phyloP scores from a whole-genome alignment of 2,113 vertebrate genomes.

The Phyllopteryx taeniolatus region DNA sequence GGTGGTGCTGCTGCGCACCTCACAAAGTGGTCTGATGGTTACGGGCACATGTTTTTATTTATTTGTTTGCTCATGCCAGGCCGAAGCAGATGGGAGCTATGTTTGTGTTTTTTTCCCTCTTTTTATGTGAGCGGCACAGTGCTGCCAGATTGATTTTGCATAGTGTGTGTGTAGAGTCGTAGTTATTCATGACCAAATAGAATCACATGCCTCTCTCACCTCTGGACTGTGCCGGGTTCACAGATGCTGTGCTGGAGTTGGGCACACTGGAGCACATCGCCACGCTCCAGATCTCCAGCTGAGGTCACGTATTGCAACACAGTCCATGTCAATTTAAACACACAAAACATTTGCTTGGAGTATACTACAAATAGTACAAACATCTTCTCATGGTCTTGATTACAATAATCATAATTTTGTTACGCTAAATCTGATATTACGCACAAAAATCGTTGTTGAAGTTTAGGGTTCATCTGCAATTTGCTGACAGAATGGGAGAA shows the following conservation, averaged over 20 bases:
- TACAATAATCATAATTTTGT: too few species aligned
- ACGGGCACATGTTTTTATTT: constrained; percentile 5
- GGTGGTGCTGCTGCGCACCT: neutral
- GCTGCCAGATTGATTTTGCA: constrained; percentile 58
- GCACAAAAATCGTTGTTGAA: too few species aligned
- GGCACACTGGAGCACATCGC: neutral
- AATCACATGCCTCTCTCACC: constrained; percentile 17
- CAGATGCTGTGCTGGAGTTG: neutral
- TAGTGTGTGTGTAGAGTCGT: constrained; percentile 34
- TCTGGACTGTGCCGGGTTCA: neutral
- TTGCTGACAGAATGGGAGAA: neutral
- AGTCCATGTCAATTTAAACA: too few species aligned
- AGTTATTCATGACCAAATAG: constrained; percentile 39
- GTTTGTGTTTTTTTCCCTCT: constrained; percentile 22
- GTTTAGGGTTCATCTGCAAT: neutral
- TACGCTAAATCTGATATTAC: too few species aligned
- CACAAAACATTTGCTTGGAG: neutral
- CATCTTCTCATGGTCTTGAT: neutral
- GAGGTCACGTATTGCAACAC: constrained; percentile 1
- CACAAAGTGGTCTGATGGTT: constrained; percentile 4
- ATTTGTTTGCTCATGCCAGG: constrained; percentile 15
- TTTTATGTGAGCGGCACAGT: constrained; percentile 44
- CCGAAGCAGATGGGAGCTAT: constrained; percentile 23
- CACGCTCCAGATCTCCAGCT: constrained; percentile 2
- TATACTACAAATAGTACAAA: neutral